Conservation (phyloP, 1,140 invertebrate species). For the Cotesia glomerata region DNA sequence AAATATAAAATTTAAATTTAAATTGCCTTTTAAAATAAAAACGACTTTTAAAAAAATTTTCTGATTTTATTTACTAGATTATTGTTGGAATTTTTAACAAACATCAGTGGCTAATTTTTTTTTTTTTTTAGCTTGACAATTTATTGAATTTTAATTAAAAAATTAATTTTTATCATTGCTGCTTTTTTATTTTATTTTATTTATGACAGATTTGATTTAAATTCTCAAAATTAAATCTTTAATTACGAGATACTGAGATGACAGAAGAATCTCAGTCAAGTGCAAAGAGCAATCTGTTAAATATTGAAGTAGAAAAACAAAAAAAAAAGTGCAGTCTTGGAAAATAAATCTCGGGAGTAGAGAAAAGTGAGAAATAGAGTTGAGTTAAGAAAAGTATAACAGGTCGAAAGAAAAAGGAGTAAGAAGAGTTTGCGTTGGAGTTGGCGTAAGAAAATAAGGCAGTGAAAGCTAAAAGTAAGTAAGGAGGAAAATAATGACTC, state of each 20-base stretch:
- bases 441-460: not conserved
- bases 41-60: no score
- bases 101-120: no score
- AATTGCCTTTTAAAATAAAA: no score
- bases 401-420: not conserved
- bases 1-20: no score
- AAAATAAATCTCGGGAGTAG: conserved; percentile 12
- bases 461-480: conserved; percentile 32
- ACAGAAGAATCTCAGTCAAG: not conserved
- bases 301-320: conserved; percentile 36
- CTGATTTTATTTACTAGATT: no score
- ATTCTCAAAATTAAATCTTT: not conserved
- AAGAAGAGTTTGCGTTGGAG: not conserved
- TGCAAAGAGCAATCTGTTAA: conserved; percentile 42
- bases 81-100: no score
- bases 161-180: no score
- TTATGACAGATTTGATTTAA: no score
- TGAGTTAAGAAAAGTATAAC: conserved; percentile 5
- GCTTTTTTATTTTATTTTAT: no score
- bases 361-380: conserved; percentile 9
- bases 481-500: conserved; percentile 60
- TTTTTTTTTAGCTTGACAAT: no score
- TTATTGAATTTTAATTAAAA: no score
- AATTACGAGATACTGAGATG: not conserved
- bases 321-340: not conserved